Evolutionary conservation across 2,113 vertebrate genomes (phyloP).

Genomic region (Phyllostomus discolor): DNA sequence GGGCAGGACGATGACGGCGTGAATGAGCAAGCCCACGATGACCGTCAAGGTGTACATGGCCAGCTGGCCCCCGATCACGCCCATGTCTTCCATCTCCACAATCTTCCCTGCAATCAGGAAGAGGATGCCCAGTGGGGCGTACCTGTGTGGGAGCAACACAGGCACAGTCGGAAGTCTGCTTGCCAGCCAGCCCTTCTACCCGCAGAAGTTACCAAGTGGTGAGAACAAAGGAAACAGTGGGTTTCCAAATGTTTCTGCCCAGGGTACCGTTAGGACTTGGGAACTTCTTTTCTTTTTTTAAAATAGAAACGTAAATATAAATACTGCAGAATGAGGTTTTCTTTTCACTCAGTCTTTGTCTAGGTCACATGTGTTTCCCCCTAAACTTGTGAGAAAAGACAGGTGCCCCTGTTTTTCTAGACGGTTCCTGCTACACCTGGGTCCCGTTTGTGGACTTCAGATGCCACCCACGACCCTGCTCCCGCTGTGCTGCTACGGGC

Average conservation of each 20-base stretch:
- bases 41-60: slow-evolving; percentile 98
- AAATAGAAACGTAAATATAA: neutral
- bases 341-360: neutral
- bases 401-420: neutral
- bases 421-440: neutral
- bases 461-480: neutral
- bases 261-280: neutral
- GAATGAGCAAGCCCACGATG: slow-evolving; percentile 93
- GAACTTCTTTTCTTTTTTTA: neutral
- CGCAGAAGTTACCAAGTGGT: neutral
- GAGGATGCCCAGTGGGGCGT: slow-evolving; percentile 94
- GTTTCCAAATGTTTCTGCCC: neutral
- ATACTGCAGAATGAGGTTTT: neutral
- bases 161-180: neutral
- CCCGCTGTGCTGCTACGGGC: neutral
- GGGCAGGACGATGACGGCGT: slow-evolving; percentile 92
- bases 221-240: neutral
- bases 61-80: slow-evolving; percentile 94
- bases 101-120: slow-evolving; percentile 98
- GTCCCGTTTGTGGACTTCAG: neutral
- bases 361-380: neutral
- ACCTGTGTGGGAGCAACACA: slow-evolving; percentile 81
- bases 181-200: neutral
- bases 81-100: slow-evolving; percentile 98
- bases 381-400: neutral